phyloP scores from a whole-genome alignment of 2,797 vertebrate genomes.

The Oophaga sylvatica region DNA sequence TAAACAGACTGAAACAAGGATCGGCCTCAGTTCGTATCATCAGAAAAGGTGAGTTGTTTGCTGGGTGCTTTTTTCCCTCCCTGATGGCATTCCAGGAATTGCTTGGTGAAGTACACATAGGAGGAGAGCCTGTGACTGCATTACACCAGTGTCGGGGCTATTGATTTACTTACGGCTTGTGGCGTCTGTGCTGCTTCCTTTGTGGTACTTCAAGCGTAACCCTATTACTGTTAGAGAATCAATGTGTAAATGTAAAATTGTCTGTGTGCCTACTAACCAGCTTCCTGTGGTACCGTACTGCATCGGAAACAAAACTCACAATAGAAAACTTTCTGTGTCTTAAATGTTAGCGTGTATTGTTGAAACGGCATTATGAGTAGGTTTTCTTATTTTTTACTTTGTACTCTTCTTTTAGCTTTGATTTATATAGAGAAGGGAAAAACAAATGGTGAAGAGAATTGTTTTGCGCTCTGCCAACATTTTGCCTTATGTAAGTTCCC shows the following conservation, averaged over 20 bases:
- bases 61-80: not conserved
- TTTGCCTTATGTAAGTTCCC: too few relatives aligned
- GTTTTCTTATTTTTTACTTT: too few relatives aligned
- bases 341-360: not conserved
- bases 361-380: not conserved
- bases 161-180: slow-evolving; percentile 12
- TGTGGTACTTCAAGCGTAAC: not conserved
- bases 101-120: not conserved
- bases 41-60: slow-evolving; percentile 89
- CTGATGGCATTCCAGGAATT: slow-evolving; percentile 27
- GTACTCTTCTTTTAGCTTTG: too few relatives aligned
- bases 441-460: too few relatives aligned
- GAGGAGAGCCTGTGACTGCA: not conserved
- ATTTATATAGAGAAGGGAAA: too few relatives aligned
- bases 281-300: not conserved
- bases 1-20: slow-evolving; percentile 90
- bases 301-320: not conserved
- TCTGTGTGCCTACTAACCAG: not conserved
- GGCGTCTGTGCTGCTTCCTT: slow-evolving; percentile 15
- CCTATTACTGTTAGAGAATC: not conserved
- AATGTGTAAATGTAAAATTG: not conserved
- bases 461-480: too few relatives aligned
- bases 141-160: not conserved
- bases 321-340: not conserved
- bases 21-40: slow-evolving; percentile 94